Evolutionary conservation across 2,888 invertebrate species (phyloP), one percentile per base, ranked within the genome.

Genomic region (Drosophila phalerata): DNA sequence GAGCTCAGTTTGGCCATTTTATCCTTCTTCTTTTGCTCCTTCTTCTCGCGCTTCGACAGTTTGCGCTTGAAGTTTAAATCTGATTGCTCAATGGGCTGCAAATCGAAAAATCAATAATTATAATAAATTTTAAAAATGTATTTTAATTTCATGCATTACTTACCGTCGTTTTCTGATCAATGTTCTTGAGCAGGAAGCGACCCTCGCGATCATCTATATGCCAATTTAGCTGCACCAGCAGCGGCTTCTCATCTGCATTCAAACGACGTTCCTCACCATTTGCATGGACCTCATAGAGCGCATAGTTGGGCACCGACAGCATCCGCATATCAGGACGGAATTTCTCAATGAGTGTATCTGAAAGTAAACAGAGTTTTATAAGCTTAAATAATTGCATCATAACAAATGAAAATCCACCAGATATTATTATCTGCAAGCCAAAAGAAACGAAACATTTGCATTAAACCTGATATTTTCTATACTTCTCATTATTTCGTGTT

Each of bases 271-370:
- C 99, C 92, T 98, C 98, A 94, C 94, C 93, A 43, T 95, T 95
- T 72, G 95, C 95, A 93, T 96, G 96, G 57, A 96, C 94, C 93
- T 96, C 96, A 93, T 95, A 96, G 72, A 96, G 93, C 38, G 96
- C 95, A 92, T 96, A 96, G 81, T 95, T 96, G 68, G 96, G 95
- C 73, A 96, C 94, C 17, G 96, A 96, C 73, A 96, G 91, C 99
- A 99, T 99, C 79, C 98, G 95, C 98, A 99, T 98, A 93, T 99
- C 99, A 19, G 99, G 99, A 90, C 99, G 96, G 94, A 99, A 99
- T 94, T 99, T 99, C 93, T 99, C 99, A 85, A 99, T 97, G 78
- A 99, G 94, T 9, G 98, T 99, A 92, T 97, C 95, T 95, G 92
- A 10, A 66, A 63, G 32, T 15, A 47, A 30, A 4, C 22, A 22